Base-by-base conservation (phyloP, 2,888 invertebrate species). In the Drosophila testacea region DNA sequence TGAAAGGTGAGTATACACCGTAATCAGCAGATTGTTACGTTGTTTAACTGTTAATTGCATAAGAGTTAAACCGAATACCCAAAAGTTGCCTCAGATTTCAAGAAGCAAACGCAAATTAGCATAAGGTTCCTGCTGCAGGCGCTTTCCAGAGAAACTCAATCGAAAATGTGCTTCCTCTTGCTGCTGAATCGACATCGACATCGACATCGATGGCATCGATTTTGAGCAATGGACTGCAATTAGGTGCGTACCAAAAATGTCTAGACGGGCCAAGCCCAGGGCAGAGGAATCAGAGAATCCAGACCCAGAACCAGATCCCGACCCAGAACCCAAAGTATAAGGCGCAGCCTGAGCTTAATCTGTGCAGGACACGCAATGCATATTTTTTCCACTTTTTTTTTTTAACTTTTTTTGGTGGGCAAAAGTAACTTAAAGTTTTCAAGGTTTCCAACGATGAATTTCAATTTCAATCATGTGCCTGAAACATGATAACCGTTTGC, bases 391-490 rank as follows among this genome's bases (percentile, higher is more conserved):
- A 32, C 7, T 36, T 9, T 11, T 10, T 10, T 48, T 34, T 2
- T n/a, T 36, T 54, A n/a, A n/a, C n/a, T 32, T 22, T 10, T 7
- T 10, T 16, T 9, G 10, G 10, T 38, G 22, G 48, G 0, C 32
- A 42, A 30, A 48, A 59, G 59, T 59, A 16, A 59, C 48, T 59
- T 62, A 60, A 75, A 71, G 46, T 65, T 59, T 68, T 66, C 73
- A 77, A 81, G 77, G 71, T 63, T 62, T 69, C 47, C 68, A 65
- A 59, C 71, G 73, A 75, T 77, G 80, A 74, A 76, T 73, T 76
- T 76, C 68, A 77, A 76, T 77, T 77, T 69, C 67, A 89, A 86
- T 89, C 81, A 90, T 90, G 87, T 68, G 90, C 82, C 74, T 80
- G 89, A 88, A 89, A 90, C 80, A 83, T 84, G 83, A 89, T 82